Evolutionary conservation across 2,888 invertebrate genomes (phyloP).

Genomic region (Nebria salina): DNA sequence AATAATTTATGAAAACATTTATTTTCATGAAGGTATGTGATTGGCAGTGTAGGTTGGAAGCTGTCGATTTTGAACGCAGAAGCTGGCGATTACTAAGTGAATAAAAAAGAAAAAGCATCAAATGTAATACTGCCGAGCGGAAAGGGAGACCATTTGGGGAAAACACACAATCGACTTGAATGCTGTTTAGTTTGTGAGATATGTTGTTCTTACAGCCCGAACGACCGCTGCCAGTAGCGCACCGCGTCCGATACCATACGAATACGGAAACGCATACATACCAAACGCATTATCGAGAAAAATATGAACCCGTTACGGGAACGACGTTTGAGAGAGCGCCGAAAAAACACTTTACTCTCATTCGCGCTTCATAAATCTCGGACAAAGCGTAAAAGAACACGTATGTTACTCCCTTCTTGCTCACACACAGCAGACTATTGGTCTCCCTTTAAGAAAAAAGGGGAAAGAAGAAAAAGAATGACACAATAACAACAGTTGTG

Average conservation of each 20-base stretch:
- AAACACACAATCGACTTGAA: slow-evolving; percentile 41
- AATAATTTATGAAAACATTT: not conserved
- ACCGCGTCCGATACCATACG: not conserved
- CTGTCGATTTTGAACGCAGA: slow-evolving; percentile 4
- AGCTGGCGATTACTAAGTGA: slow-evolving; percentile 28
- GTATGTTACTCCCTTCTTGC: not conserved
- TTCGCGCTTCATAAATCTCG: slow-evolving; percentile 56
- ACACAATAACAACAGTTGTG: slow-evolving; percentile 15
- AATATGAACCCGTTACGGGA: slow-evolving; percentile 46
- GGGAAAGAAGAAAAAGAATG: not conserved
- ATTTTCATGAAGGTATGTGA: not conserved
- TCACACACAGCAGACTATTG: not conserved
- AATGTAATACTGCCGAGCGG: slow-evolving; percentile 31
- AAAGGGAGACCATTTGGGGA: slow-evolving; percentile 23
- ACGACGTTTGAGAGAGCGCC: slow-evolving; percentile 31
- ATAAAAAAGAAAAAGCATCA: slow-evolving; percentile 43
- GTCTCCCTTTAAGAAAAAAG: not conserved
- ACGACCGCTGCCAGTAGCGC: not conserved
- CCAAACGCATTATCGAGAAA: slow-evolving; percentile 45
- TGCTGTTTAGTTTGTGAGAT: slow-evolving; percentile 32
- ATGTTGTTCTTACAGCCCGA: slow-evolving; percentile 20
- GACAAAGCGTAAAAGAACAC: slow-evolving; percentile 51
- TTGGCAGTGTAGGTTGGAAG: not conserved
- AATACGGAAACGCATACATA: slow-evolving; percentile 33
- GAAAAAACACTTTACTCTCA: slow-evolving; percentile 45